Conservation (phyloP, 1,140 invertebrate genomes). For the Sinella curviseta region DNA sequence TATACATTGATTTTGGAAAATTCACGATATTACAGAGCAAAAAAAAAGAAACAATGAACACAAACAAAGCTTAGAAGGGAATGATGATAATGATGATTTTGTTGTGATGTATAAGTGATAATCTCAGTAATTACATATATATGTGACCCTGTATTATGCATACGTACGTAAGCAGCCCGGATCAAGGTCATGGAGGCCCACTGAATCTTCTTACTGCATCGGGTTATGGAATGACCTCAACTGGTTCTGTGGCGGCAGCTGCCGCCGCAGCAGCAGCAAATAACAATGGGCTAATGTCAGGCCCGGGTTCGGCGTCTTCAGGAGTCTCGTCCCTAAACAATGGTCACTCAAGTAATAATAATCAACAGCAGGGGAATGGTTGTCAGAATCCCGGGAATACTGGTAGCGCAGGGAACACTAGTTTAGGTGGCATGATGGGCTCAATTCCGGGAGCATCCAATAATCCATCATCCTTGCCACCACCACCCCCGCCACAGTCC, state of each 20-base stretch:
- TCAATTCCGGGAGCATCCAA: neutral
- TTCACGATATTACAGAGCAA: neutral
- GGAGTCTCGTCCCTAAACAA: neutral
- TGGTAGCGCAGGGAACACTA: neutral
- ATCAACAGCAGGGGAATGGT: neutral
- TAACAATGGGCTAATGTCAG: conserved; percentile 1
- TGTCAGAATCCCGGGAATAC: neutral
- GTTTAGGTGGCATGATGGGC: conserved; percentile 13
- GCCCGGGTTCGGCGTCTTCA: neutral
- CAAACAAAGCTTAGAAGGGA: too few species aligned
- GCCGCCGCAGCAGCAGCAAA: neutral
- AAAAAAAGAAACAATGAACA: neutral
- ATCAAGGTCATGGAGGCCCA: conserved; percentile 14
- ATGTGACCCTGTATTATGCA: too few species aligned
- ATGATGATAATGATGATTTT: conserved; percentile 17
- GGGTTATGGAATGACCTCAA: neutral
- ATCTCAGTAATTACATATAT: neutral
- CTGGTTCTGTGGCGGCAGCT: neutral
- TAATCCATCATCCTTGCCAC: conserved; percentile 13
- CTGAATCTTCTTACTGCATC: conserved; percentile 16
- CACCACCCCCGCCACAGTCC: conserved; percentile 32
- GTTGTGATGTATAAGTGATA: conserved; percentile 1
- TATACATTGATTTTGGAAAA: conserved; percentile 9
- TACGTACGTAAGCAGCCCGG: neutral
- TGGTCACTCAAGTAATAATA: neutral